Evolutionary conservation across 2,113 vertebrate genomes (phyloP), one percentile per base, ranked within the genome.

Genomic region (Phyllostomus discolor): DNA sequence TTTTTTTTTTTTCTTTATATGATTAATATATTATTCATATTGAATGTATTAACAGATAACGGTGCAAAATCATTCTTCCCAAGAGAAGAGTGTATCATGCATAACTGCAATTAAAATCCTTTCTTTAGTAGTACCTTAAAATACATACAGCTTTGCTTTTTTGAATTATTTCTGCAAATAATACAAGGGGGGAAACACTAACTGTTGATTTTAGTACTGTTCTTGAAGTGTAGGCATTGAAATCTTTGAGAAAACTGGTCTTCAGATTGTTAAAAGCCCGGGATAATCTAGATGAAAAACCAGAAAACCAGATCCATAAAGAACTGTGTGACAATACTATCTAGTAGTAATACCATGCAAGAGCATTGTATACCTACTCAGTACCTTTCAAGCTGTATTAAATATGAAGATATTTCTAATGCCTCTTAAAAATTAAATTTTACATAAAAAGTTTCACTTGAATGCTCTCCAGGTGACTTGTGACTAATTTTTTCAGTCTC

Each of bases 1-100:
- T n/a, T n/a, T n/a, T n/a, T n/a, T 33, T n/a, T 17, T 96, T 98
- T 84, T 95, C 97, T 98, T 98, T 98, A 94, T 97, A 88, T 96
- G 97, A 54, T 92, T 97, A 87, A 97, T 96, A 10, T 98, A 92
- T 98, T 98, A 98, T 98, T 99, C 98, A 98, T 98, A 98, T 98
- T 98, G 98, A 98, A 99, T 98, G 98, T 98, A 98, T 98, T 98
- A 98, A 98, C 89, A 98, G 95, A 96, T 97, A 98, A 94, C 91
- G 93, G 96, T 98, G 98, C 97, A 98, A 98, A 98, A 98, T 62
- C 97, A 92, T 97, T 98, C 98, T 99, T 98, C 98, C 95, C 95
- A 91, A 94, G 88, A 96, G 98, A 98, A 98, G 98, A 97, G 97
- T 98, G 97, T 95, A 75, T 98, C 95, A 90, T 97, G 94, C 96